A percentile compares a stretch with the other conserved stretches of the same genome.
phyloP scores from a whole-genome alignment of 2,113 vertebrate species.

The Murina feae region DNA sequence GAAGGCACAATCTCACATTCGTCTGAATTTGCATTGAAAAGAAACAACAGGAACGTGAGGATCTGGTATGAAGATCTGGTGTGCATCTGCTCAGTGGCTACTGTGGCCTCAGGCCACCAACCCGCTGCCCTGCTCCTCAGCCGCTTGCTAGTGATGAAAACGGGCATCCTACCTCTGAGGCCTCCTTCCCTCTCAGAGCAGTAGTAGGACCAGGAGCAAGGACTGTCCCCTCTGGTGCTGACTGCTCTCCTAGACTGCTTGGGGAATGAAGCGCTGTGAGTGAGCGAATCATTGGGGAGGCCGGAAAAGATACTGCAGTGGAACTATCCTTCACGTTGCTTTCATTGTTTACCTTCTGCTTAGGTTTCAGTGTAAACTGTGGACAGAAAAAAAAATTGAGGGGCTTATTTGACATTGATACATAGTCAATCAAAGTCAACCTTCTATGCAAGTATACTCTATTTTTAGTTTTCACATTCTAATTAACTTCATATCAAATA shows the following conservation, averaged over 20 bases:
- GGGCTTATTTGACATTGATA: neutral
- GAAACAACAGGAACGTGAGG: neutral
- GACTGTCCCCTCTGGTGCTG: neutral
- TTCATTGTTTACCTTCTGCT: neutral
- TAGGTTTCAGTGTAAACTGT: neutral
- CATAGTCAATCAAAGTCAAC: neutral
- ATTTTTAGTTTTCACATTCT: conserved; percentile 22
- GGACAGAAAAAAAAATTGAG: neutral
- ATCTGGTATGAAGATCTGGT: neutral
- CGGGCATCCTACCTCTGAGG: too few species aligned
- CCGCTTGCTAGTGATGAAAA: neutral
- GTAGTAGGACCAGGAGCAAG: neutral
- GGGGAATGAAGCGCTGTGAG: neutral
- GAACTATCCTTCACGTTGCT: neutral
- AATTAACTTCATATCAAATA: conserved; percentile 1
- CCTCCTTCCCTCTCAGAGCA: neutral
- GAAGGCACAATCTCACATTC: neutral
- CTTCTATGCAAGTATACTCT: neutral
- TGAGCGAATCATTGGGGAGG: neutral
- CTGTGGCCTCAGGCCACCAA: neutral
- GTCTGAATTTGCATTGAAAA: neutral
- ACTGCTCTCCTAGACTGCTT: neutral
- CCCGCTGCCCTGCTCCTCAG: neutral
- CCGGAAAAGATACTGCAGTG: neutral
- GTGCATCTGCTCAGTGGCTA: neutral